Percentiles rank a stretch among this genome's conserved stretches.
Conservation (phyloP, 2,888 invertebrate species). For the Pseudoips prasinana region DNA sequence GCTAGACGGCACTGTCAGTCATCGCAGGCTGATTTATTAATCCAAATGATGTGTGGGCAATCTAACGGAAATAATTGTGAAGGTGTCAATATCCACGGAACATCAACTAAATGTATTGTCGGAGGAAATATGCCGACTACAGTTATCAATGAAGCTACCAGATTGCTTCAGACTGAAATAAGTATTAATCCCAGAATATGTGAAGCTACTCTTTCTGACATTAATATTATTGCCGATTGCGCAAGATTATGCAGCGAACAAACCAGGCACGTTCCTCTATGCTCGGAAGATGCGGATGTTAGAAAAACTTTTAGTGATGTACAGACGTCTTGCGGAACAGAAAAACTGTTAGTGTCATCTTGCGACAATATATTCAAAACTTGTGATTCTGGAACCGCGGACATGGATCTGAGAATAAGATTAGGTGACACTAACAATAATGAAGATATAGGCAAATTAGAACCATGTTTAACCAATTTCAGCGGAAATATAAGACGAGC, state of each 20-base stretch:
- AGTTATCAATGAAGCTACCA: slow-evolving; percentile 44
- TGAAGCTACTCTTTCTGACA: slow-evolving; percentile 63
- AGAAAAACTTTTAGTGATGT: slow-evolving; percentile 20
- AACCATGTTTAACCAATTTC: not conserved
- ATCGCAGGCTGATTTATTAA: slow-evolving; percentile 59
- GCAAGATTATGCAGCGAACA: slow-evolving; percentile 50
- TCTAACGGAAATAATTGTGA: slow-evolving; percentile 29
- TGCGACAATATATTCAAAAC: slow-evolving; percentile 16
- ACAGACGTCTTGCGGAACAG: slow-evolving; percentile 17
- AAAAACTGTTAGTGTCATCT: slow-evolving; percentile 14
- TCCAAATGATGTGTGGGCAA: slow-evolving; percentile 37
- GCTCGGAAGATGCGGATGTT: slow-evolving; percentile 20
- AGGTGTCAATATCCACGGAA: slow-evolving; percentile 8
- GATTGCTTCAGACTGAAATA: slow-evolving; percentile 69
- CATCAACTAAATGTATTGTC: slow-evolving; percentile 11
- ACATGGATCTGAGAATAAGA: slow-evolving; percentile 63
- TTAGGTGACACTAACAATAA: slow-evolving; percentile 30
- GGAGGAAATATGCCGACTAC: not conserved
- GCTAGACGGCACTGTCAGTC: slow-evolving; percentile 46
- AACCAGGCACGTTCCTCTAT: slow-evolving; percentile 36
- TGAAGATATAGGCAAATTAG: not conserved
- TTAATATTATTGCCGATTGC: slow-evolving; percentile 54
- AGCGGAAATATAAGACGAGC: not conserved
- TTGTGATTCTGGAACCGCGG: slow-evolving; percentile 70
- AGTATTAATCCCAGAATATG: slow-evolving; percentile 68